Evolutionary conservation across 2,888 invertebrate species (phyloP).

Genomic region (Idaea dimidiata): DNA sequence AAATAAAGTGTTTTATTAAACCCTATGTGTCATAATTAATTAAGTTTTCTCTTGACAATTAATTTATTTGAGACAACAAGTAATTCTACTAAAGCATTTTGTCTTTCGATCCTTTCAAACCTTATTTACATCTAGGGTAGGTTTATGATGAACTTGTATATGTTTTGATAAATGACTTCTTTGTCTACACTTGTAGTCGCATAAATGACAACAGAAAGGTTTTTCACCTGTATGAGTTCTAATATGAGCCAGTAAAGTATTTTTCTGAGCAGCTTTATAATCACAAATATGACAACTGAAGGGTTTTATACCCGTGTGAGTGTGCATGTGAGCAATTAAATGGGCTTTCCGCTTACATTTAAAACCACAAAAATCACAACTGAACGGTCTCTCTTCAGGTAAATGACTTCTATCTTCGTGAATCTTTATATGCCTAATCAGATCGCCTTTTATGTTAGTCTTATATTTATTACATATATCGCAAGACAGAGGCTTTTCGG

Average conservation of each 20-base stretch:
- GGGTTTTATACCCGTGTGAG: background rate
- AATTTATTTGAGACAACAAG: too few relatives aligned
- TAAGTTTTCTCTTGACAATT: too few relatives aligned
- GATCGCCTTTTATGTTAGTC: background rate
- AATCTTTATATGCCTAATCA: background rate
- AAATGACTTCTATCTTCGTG: background rate
- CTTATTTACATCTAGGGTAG: too few relatives aligned
- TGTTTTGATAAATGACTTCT: background rate
- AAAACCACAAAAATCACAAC: background rate
- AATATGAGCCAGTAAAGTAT: background rate
- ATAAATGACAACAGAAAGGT: background rate
- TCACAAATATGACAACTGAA: background rate
- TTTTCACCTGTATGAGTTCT: background rate
- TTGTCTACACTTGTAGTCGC: background rate
- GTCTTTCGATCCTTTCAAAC: too few relatives aligned
- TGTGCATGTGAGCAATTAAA: background rate
- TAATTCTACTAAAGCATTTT: too few relatives aligned
- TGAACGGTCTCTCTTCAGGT: background rate
- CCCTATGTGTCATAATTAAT: too few relatives aligned
- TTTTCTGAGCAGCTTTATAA: background rate
- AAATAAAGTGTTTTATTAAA: too few relatives aligned
- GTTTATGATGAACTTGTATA: background rate
- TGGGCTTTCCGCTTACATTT: background rate
- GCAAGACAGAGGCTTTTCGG: background rate
- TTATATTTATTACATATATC: background rate